Base-by-base conservation (phyloP, 2,113 vertebrate species). In the Nipponia nippon region DNA sequence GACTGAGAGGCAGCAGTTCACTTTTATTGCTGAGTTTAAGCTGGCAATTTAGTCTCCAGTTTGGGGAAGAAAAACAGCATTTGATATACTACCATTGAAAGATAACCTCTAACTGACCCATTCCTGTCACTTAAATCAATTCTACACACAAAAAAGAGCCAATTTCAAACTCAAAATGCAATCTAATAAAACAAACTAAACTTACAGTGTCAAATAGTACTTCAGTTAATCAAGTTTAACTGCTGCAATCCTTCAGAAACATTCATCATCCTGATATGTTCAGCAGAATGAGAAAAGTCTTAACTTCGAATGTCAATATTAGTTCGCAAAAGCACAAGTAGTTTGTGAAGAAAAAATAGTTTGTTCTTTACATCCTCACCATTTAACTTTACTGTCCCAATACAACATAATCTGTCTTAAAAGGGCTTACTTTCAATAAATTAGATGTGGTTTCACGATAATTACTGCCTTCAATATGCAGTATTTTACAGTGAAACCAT, bases 181-280 rank as follows among this genome's bases (percentile, higher is more conserved):
- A 63, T 62, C 55, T 5, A 93, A 83, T 72, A 88, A 91, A 96
- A 17, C 46, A 62, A 89, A 66, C 18, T 79, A 73, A 76, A 71
- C 67, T 91, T 36, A 56, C 21, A 44, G 70, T 72, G 62, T 87
- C 78, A 90, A 76, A 83, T 0, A 76, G 62, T 44, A 67, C 88
- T 75, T 87, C 70, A 84, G 32, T 72, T 87, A 90, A 96, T 71
- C 90, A 87, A 90, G 69, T 82, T 70, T 63, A 92, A 93, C 85
- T 72, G 47, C 82, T 90, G 56, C 65, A 63, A 38, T 72, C 52
- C 22, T 63, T 94, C 70, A 79, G 84, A 95, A 90, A 63, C 56
- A 90, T 94, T 88, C 66, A 89, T 87, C 90, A 94, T 82, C 44
- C n/a, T 67, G 52, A 4, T 67, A 46, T 2, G 20, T 59, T 90